Evolutionary conservation across 2,888 invertebrate genomes (phyloP).

Genomic region (Melikaiella ostensackeni): DNA sequence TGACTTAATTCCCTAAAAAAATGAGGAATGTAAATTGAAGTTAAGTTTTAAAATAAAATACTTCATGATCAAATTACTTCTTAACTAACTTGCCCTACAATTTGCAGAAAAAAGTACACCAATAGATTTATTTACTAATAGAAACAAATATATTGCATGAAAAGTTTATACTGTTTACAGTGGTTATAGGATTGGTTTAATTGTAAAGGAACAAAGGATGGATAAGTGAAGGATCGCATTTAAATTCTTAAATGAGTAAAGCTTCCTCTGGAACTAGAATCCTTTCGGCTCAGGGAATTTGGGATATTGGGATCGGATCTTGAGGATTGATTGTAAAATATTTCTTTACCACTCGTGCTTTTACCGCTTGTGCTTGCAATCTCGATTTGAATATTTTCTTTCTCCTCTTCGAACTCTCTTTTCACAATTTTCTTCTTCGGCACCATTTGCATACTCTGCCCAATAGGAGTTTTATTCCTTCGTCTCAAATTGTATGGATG

Average conservation of each 20-base stretch:
- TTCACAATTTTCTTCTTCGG: not conserved
- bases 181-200: not conserved
- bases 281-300: conserved; percentile 30
- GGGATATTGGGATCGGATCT: conserved; percentile 32
- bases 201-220: conserved; percentile 14
- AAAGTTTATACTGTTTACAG: conserved; percentile 34
- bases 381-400: conserved; percentile 14
- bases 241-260: conserved; percentile 30
- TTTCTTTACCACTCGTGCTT: conserved; percentile 30
- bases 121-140: conserved; percentile 25
- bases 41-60: no score
- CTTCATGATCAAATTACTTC: no score
- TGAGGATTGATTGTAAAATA: conserved; percentile 28
- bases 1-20: no score
- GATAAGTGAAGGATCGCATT: not conserved
- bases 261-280: conserved; percentile 32
- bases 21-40: no score
- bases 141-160: conserved; percentile 18
- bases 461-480: not conserved
- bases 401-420: not conserved
- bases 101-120: not conserved
- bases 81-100: not conserved
- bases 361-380: conserved; percentile 25
- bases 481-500: conserved; percentile 26
- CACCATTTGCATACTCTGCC: not conserved